Conservation (phyloP, 2,888 invertebrate genomes). For the Sipha maydis region DNA sequence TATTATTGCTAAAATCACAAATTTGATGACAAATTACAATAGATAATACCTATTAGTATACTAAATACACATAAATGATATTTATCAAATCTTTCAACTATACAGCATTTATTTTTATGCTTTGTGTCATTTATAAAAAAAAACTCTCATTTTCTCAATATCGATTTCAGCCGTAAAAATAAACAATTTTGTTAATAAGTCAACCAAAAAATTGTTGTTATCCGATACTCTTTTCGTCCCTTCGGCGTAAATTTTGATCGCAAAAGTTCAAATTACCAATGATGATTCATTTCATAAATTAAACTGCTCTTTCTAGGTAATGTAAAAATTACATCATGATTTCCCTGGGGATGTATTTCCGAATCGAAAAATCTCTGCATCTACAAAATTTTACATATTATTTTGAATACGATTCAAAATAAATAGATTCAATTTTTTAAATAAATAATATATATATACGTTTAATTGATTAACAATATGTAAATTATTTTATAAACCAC, state of each 20-base stretch:
- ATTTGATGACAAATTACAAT: constrained; percentile 5
- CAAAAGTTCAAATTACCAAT: constrained; percentile 24
- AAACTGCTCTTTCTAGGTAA: constrained; percentile 1
- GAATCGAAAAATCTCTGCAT: not conserved
- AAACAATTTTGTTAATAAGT: constrained; percentile 17
- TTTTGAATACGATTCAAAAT: not conserved
- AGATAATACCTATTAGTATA: not conserved
- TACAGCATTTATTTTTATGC: not conserved
- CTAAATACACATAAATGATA: constrained; percentile 2
- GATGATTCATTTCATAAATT: constrained; percentile 19
- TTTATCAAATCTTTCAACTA: not conserved
- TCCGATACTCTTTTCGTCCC: not conserved
- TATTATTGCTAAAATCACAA: not conserved
- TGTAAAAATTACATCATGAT: constrained; percentile 21
- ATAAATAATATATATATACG: not conserved
- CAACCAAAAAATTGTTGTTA: not conserved
- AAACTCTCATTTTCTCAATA: not conserved
- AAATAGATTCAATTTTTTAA: not conserved
- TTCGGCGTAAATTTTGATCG: not conserved
- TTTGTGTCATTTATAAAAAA: not conserved
- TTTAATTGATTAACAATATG: not conserved
- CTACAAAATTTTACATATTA: not conserved
- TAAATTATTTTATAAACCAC: not conserved
- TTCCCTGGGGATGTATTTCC: not conserved
- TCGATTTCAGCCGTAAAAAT: not conserved